Percentiles rank a stretch among this genome's conserved stretches.
phyloP scores from a whole-genome alignment of 2,113 vertebrate genomes.

The Gopherus flavomarginatus region DNA sequence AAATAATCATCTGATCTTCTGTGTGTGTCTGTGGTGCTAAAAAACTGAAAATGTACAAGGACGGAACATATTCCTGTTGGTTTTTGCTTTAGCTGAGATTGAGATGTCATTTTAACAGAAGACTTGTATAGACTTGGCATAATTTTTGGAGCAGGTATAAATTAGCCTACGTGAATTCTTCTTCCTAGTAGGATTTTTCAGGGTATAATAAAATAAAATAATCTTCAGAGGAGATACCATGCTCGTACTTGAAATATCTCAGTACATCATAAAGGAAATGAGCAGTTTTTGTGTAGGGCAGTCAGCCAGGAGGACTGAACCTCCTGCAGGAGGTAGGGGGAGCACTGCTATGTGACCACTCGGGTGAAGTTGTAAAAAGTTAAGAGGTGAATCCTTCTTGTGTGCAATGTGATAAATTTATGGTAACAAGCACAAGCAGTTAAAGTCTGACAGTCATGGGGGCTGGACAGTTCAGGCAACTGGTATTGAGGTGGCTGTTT shows the following conservation, averaged over 20 bases:
- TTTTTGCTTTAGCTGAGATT: background rate
- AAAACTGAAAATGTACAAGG: background rate
- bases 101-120: conserved; percentile 31
- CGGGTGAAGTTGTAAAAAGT: fast-evolving
- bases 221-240: conserved; percentile 46
- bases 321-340: conserved; percentile 20
- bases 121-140: background rate
- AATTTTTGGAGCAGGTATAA: conserved; percentile 43
- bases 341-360: conserved; percentile 16
- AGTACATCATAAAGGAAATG: conserved; percentile 57
- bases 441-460: fast-evolving
- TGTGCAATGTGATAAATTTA: fast-evolving
- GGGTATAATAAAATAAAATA: conserved; percentile 59
- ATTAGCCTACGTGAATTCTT: conserved; percentile 44
- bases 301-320: conserved; percentile 31
- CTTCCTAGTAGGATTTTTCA: conserved; percentile 63
- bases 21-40: background rate
- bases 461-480: background rate
- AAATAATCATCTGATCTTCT: background rate
- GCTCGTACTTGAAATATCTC: conserved; percentile 49
- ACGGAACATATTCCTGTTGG: background rate
- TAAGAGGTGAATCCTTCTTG: background rate
- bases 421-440: fast-evolving
- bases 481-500: too few species aligned
- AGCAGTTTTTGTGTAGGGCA: conserved; percentile 59